Conservation (phyloP, 53 echinoderm and acorn worm genomes). For the Henricia sp. region DNA sequence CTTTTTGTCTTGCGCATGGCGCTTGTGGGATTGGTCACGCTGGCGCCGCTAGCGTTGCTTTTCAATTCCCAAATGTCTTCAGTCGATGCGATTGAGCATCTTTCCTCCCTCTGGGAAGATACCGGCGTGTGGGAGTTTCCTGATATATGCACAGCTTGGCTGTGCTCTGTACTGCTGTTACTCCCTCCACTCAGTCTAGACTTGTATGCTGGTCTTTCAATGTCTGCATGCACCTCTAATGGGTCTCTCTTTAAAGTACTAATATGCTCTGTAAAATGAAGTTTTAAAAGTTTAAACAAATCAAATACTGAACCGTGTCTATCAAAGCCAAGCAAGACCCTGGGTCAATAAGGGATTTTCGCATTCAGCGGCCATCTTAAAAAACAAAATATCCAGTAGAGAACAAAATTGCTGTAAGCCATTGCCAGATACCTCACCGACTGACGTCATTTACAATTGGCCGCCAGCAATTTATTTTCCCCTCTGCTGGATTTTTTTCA, state of each 20-base stretch:
- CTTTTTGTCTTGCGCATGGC: constrained; percentile 66
- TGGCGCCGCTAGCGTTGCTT: constrained; percentile 53
- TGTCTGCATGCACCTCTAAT: constrained; percentile 86
- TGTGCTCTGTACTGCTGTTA: constrained; percentile 79
- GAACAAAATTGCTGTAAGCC: too few relatives aligned
- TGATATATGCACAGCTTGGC: constrained; percentile 30
- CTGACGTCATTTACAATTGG: too few relatives aligned
- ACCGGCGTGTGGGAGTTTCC: constrained; percentile 35
- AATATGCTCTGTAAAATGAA: background rate
- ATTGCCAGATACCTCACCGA: too few relatives aligned
- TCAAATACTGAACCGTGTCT: too few relatives aligned
- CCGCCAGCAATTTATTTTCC: too few relatives aligned
- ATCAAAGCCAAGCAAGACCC: too few relatives aligned
- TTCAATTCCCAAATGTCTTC: constrained; percentile 92
- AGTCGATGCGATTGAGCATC: background rate
- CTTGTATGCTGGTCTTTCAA: constrained; percentile 70
- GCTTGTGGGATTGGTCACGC: constrained; percentile 58
- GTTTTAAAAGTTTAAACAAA: background rate
- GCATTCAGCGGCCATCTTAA: too few relatives aligned
- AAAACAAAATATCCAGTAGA: too few relatives aligned
- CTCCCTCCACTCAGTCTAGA: constrained; percentile 88
- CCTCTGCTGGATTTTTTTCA: too few relatives aligned
- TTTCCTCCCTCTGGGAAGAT: constrained; percentile 21
- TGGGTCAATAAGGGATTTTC: too few relatives aligned
- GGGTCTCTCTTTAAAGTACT: constrained; percentile 46